Evolutionary conservation across 2,113 vertebrate species (phyloP), one percentile per base, ranked within the genome.

Genomic region (Otolemur garnettii): DNA sequence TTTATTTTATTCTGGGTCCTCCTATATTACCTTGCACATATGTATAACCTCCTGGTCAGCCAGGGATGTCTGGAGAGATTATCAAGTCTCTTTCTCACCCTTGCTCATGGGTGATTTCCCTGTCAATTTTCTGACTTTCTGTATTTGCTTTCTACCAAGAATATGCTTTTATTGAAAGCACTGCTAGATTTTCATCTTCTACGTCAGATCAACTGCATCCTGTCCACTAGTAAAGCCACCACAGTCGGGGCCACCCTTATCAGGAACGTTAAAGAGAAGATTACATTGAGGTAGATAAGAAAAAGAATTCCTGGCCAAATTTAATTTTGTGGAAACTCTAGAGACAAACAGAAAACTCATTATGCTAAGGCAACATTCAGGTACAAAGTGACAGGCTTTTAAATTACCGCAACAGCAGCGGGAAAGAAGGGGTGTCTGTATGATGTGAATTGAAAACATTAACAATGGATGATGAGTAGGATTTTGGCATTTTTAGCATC

Each of bases 401-500:
- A 45, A 87, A 93, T 88, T 69, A 69, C 15, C 4, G 33, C 50
- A 1, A 38, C 28, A 50, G 35, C 30, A 57, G 22, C 38, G 19
- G 26, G 80, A 81, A 89, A 42, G 45, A 85, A 84, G 28, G 10
- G n/a, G n/a, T 78, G 17, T 69, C 19, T 59, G 12, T 62, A 24
- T 81, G 53, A 95, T 57, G 28, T 1, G 15, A 45, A 72, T 59
- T 55, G 45, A 92, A 89, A 72, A 71, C 1, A 30, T 71, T 75
- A 81, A 75, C 77, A 88, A n/a, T 77, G 45, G 10, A 7, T 50
- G 45, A 12, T 81, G 55, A 89, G 78, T 78, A 80, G 75, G 1
- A 89, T 94, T 89, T 95, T 60, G 42, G 18, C 59, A 69, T 68
- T 81, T 94, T 90, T 87, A 87, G 55, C 33, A 42, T 80, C 50